phyloP scores from a whole-genome alignment of 2,797 vertebrate species.

The Enoplosus armatus region DNA sequence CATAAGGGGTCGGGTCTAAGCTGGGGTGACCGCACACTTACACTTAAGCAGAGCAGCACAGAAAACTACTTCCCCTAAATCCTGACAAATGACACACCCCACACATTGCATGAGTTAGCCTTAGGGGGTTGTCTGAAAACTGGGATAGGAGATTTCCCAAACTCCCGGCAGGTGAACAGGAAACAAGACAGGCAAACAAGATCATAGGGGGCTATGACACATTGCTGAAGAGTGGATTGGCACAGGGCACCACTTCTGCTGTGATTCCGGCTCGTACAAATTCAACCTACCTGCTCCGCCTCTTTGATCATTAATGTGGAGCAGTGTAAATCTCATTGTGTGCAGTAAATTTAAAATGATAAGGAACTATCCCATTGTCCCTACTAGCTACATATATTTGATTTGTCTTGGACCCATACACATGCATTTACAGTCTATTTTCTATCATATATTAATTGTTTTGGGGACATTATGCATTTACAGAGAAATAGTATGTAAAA shows the following conservation, averaged over 20 bases:
- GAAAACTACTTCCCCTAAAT: constrained; percentile 1
- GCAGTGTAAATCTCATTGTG: neutral
- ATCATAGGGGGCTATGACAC: constrained; percentile 3
- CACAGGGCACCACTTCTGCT: constrained; percentile 16
- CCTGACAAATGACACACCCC: constrained; percentile 42
- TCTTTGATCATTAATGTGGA: neutral
- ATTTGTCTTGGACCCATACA: neutral
- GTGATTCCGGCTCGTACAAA: neutral
- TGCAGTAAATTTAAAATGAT: neutral
- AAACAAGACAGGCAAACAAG: constrained; percentile 47
- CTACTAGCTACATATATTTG: neutral
- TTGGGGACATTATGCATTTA: too few relatives aligned
- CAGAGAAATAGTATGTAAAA: too few relatives aligned
- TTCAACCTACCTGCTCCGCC: neutral
- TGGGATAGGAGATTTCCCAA: constrained; percentile 29
- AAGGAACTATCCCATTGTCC: neutral
- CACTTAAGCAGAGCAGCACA: constrained; percentile 19
- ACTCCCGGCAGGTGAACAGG: constrained; percentile 38
- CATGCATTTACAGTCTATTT: neutral
- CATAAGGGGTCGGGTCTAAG: constrained; percentile 7
- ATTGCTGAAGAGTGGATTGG: constrained; percentile 18
- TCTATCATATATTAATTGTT: neutral
- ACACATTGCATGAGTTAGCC: constrained; percentile 37
- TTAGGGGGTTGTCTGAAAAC: constrained; percentile 40
- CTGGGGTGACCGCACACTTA: constrained; percentile 15